These are phyloP conservation scores for Anorthoa munda DNA, from an alignment of 2,888 invertebrate species.

Conservation along the genomic window DNA sequence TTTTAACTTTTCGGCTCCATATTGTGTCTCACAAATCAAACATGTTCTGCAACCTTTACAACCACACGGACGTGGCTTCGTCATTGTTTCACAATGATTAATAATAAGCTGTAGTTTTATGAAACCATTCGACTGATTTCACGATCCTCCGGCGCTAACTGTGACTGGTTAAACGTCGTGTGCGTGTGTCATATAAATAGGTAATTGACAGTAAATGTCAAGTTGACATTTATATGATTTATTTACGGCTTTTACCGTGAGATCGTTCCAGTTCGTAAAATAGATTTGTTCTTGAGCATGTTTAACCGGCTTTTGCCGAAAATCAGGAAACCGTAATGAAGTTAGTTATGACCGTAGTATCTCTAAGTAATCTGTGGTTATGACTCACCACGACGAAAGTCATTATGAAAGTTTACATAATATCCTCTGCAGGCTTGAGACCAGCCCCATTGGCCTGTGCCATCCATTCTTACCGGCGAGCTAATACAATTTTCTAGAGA, in stretches of 20 bases:
- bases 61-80: constrained; percentile 95
- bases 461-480: no score
- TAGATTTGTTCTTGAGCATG: constrained; percentile 2
- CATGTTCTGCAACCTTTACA: constrained; percentile 98
- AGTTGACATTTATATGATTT: no score
- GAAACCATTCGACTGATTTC: constrained; percentile 27
- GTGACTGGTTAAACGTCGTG: background rate
- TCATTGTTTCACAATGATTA: constrained; percentile 82
- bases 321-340: background rate
- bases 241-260: background rate
- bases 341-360: background rate
- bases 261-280: constrained; percentile 8
- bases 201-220: constrained; percentile 24
- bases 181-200: background rate
- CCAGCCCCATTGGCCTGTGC: no score
- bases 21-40: constrained; percentile 94
- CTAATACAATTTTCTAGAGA: no score
- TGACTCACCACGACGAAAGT: no score
- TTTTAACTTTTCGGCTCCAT: constrained; percentile 84
- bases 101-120: background rate
- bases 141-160: background rate
- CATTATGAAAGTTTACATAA: no score
- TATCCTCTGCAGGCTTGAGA: no score
- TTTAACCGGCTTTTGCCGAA: background rate
- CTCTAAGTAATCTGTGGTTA: no score